Percentiles rank a stretch among this genome's conserved stretches.
phyloP scores from a whole-genome alignment of 2,113 vertebrate species.

The Oreochromis spilurus region DNA sequence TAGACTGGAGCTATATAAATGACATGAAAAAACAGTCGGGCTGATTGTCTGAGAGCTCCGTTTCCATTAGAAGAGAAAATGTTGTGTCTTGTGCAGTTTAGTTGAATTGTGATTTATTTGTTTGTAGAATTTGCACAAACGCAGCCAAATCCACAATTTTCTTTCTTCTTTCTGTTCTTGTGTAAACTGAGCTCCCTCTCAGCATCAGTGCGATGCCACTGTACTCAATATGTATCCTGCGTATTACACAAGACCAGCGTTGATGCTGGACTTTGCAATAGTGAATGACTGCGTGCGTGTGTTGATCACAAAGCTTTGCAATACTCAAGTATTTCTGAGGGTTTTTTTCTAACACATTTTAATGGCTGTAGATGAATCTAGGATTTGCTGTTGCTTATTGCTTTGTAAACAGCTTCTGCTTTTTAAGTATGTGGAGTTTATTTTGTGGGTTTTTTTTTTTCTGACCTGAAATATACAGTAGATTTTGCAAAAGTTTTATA shows the following conservation, averaged over 20 bases:
- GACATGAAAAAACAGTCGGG: not conserved
- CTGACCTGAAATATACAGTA: constrained; percentile 64
- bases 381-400: constrained; percentile 44
- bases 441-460: constrained; percentile 24
- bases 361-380: constrained; percentile 29
- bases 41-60: not conserved
- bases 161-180: not conserved
- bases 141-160: not conserved
- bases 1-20: not conserved
- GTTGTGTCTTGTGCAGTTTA: not conserved
- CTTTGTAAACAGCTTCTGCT: constrained; percentile 60
- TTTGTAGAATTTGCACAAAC: not conserved
- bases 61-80: not conserved
- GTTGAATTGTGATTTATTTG: not conserved
- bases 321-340: constrained; percentile 52
- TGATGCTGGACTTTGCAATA: constrained; percentile 30
- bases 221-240: not conserved
- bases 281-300: constrained; percentile 2
- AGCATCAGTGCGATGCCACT: not conserved
- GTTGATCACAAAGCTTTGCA: constrained; percentile 62
- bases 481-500: constrained; percentile 75
- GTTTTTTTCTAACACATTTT: constrained; percentile 4
- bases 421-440: constrained; percentile 40
- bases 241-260: not conserved
- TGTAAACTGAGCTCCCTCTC: not conserved